Evolutionary conservation across 2,888 invertebrate genomes (phyloP).

Genomic region (Ochlodes sylvanus): DNA sequence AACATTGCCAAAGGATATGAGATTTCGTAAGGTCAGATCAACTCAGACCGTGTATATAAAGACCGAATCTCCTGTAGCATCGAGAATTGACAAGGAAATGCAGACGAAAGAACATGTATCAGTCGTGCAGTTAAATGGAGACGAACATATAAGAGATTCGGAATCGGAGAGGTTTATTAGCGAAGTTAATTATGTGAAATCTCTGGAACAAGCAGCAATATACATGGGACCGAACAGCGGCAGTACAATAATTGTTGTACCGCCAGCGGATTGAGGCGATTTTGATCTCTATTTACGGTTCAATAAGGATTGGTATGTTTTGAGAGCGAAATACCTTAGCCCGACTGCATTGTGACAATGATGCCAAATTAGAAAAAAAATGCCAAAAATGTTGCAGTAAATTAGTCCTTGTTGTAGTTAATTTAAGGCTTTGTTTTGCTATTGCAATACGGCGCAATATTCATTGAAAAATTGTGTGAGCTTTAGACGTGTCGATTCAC

Average conservation of each 20-base stretch:
- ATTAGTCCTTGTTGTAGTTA: not conserved
- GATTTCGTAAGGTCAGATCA: conserved; percentile 73
- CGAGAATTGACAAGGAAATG: conserved; percentile 53
- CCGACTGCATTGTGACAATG: conserved; percentile 11
- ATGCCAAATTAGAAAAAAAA: conserved; percentile 14
- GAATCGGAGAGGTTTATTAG: conserved; percentile 61
- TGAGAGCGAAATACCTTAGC: not conserved
- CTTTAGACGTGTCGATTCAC: not conserved
- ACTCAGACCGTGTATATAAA: conserved; percentile 77
- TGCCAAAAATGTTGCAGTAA: conserved; percentile 9
- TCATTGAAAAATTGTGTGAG: not conserved
- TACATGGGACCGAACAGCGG: conserved; percentile 72
- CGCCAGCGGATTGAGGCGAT: conserved; percentile 72
- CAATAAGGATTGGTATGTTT: conserved; percentile 8
- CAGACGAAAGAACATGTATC: conserved; percentile 69
- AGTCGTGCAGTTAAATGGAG: conserved; percentile 72
- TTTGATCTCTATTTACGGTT: not conserved
- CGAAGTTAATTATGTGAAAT: conserved; percentile 68
- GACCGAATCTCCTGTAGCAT: conserved; percentile 62
- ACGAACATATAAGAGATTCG: conserved; percentile 62
- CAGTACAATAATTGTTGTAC: conserved; percentile 76
- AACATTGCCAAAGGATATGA: conserved; percentile 78
- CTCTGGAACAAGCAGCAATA: conserved; percentile 69
- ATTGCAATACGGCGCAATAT: not conserved
- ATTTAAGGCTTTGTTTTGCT: not conserved